Evolutionary conservation across 2,888 invertebrate species (phyloP).

Genomic region (Drosophila recens): DNA sequence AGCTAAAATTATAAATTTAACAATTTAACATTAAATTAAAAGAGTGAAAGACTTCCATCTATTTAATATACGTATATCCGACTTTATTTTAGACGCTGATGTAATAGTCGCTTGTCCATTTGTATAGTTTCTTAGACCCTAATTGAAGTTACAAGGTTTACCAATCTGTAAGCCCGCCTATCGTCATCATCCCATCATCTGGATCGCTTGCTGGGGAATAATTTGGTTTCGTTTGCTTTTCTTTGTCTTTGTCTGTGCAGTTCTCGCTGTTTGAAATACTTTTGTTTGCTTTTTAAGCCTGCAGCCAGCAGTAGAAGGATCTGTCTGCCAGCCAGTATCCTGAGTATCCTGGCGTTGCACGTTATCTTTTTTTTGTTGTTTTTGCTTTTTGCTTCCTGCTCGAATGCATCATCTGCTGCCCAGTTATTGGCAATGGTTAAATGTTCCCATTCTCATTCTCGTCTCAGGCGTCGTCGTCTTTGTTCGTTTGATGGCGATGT

Average conservation of each 20-base stretch:
- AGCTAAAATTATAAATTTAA: too few species aligned
- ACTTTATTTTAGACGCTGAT: conserved; percentile 3
- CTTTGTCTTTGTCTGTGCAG: conserved; percentile 60
- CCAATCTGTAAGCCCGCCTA: conserved; percentile 66
- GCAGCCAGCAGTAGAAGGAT: conserved; percentile 5
- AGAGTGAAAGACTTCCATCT: neutral
- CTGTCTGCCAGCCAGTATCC: conserved; percentile 9
- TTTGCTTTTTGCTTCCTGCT: conserved; percentile 39
- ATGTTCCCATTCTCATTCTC: conserved; percentile 51
- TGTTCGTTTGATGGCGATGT: conserved; percentile 55
- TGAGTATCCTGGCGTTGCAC: conserved; percentile 30
- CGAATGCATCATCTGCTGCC: conserved; percentile 68
- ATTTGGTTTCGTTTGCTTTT: conserved; percentile 28
- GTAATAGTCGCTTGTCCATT: neutral
- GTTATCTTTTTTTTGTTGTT: conserved; percentile 40
- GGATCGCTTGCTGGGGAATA: conserved; percentile 32
- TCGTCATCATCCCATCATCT: conserved; percentile 43
- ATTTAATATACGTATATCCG: neutral
- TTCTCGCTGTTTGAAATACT: conserved; percentile 43
- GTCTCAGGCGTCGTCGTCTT: conserved; percentile 55
- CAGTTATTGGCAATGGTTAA: conserved; percentile 73
- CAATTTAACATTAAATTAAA: too few species aligned
- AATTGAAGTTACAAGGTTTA: conserved; percentile 71
- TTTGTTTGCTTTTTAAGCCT: conserved; percentile 67
- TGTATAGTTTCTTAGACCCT: conserved; percentile 34